A percentile compares a stretch with the other conserved stretches of the same genome.
These are phyloP conservation scores for Aegypius monachus DNA, from an alignment of 2,113 vertebrate genomes.

Conservation along the genomic window DNA sequence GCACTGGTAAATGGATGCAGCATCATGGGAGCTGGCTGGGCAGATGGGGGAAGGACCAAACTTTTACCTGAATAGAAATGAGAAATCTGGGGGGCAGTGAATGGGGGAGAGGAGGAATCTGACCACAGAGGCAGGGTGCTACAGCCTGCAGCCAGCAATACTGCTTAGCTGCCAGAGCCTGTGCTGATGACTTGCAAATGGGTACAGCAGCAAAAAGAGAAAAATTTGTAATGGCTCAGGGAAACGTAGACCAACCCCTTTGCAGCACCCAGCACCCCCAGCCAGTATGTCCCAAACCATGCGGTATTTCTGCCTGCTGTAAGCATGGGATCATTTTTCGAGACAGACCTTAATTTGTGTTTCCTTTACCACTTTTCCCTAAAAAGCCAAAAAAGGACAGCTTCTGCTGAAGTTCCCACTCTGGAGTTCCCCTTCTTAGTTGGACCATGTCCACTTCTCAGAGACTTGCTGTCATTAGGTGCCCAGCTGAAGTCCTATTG, in stretches of 20 bases:
- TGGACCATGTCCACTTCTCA: background rate
- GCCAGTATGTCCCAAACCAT: background rate
- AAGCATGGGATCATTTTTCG: background rate
- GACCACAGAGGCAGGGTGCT: background rate
- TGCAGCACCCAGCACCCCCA: background rate
- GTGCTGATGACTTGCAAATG: background rate
- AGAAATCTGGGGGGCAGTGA: background rate
- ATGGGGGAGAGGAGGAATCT: background rate
- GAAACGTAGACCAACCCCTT: background rate
- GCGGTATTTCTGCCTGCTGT: rapidly evolving
- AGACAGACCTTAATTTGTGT: background rate
- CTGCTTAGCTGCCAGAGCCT: background rate
- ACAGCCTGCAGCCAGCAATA: background rate
- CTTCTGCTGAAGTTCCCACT: background rate
- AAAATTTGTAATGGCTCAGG: background rate
- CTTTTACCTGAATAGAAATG: background rate
- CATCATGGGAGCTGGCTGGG: background rate
- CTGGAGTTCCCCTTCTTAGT: background rate
- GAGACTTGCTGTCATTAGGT: conserved; percentile 15
- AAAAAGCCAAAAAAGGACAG: background rate
- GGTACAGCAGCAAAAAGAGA: background rate
- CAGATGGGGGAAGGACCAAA: background rate
- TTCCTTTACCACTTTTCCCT: background rate
- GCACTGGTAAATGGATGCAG: background rate
- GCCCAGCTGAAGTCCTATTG: conserved; percentile 33